Percentiles rank a stretch among this genome's conserved stretches.
These are phyloP conservation scores for Lindbergichthys nudifrons DNA, from an alignment of 2,797 vertebrate genomes.

Conservation along the genomic window DNA sequence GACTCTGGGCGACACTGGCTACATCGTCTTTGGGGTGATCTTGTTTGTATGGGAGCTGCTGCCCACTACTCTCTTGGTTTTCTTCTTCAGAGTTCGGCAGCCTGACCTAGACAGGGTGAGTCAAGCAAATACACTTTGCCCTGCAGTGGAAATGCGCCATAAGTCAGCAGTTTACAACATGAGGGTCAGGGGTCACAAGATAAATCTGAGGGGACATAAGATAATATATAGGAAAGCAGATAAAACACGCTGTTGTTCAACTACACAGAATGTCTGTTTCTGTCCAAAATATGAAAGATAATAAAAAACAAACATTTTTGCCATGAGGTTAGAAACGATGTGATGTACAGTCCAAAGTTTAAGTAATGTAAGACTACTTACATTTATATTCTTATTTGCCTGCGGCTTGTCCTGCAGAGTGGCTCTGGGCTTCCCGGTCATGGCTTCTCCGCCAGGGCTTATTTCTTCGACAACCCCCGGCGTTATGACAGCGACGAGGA, in stretches of 20 bases:
- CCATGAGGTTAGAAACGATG: background rate
- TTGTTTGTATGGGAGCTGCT: slow-evolving; percentile 96
- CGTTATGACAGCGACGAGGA: slow-evolving; percentile 97
- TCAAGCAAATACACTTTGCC: too few species aligned
- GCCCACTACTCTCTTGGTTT: slow-evolving; percentile 93
- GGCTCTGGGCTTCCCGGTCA: slow-evolving; percentile 89
- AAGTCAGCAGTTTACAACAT: background rate
- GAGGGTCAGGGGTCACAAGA: slow-evolving; percentile 1
- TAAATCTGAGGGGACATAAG: background rate
- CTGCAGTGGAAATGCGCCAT: too few species aligned
- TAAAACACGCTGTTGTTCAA: background rate
- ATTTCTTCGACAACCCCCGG: slow-evolving; percentile 97
- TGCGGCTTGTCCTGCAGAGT: slow-evolving; percentile 70
- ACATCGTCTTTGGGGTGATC: slow-evolving; percentile 93
- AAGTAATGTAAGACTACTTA: background rate
- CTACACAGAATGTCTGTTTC: background rate
- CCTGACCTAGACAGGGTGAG: slow-evolving; percentile 91
- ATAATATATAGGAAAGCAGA: background rate
- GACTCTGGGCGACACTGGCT: slow-evolving; percentile 92
- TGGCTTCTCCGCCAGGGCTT: slow-evolving; percentile 91
- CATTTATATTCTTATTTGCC: background rate
- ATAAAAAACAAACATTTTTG: background rate
- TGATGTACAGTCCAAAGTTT: background rate
- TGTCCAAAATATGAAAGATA: background rate
- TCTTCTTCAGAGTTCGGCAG: slow-evolving; percentile 94